These are phyloP conservation scores for Morone saxatilis DNA, from an alignment of 2,113 vertebrate genomes.

Conservation along the genomic window DNA sequence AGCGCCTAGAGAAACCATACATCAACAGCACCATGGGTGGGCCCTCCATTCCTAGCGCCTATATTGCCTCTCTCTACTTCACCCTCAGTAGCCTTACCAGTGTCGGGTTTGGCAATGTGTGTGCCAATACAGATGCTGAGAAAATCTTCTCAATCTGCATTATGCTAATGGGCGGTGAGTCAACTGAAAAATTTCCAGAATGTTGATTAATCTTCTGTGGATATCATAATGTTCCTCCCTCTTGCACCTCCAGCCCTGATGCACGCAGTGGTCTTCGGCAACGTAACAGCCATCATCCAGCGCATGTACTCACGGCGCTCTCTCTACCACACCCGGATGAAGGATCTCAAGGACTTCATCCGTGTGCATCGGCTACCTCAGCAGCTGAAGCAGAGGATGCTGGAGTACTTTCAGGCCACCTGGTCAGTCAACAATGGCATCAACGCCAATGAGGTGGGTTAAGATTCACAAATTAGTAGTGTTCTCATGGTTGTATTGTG, in stretches of 20 bases:
- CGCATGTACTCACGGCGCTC: conserved; percentile 98
- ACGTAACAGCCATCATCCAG: conserved; percentile 98
- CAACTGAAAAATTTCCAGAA: not conserved
- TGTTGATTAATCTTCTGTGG: not conserved
- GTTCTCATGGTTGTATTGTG: not conserved
- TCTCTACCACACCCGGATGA: conserved; percentile 96
- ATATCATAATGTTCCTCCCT: not conserved
- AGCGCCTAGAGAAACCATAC: conserved; percentile 93
- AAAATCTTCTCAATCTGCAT: conserved; percentile 98
- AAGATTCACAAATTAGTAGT: not conserved
- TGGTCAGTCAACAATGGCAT: conserved; percentile 99
- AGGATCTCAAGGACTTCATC: conserved; percentile 98
- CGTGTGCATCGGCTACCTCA: conserved; percentile 93
- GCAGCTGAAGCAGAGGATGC: conserved; percentile 96
- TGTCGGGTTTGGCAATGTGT: conserved; percentile 97
- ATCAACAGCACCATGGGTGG: conserved; percentile 91
- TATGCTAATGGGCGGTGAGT: conserved; percentile 97
- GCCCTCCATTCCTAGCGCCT: conserved; percentile 92
- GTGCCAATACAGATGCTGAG: conserved; percentile 94
- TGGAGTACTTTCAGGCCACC: conserved; percentile 98
- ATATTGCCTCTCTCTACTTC: conserved; percentile 97
- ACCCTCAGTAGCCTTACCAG: conserved; percentile 98
- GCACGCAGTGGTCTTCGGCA: conserved; percentile 97
- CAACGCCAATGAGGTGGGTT: conserved; percentile 92
- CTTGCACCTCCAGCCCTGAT: conserved; percentile 88